Evolutionary conservation across 2,113 vertebrate genomes (phyloP).

Genomic region (Athene noctua): DNA sequence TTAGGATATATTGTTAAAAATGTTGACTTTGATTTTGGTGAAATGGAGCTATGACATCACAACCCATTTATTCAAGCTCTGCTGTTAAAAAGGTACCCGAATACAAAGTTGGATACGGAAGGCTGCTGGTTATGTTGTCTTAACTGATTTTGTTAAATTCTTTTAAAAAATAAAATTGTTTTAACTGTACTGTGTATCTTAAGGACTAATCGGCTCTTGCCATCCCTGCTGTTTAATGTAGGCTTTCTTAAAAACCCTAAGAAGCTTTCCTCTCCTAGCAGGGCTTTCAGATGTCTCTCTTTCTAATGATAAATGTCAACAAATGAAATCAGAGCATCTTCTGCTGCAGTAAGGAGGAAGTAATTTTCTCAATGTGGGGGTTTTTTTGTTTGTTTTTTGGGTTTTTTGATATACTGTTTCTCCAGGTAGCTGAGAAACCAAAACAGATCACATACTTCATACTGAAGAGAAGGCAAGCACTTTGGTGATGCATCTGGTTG

Average conservation of each 20-base stretch:
- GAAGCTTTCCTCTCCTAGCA: not conserved
- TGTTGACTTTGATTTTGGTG: not conserved
- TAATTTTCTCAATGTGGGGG: not conserved
- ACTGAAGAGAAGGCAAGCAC: rapidly evolving
- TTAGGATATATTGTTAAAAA: not conserved
- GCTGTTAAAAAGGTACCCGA: not conserved
- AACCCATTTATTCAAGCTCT: not conserved
- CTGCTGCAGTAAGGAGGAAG: not conserved
- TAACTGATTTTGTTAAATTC: not conserved
- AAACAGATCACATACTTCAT: not conserved
- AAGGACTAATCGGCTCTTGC: not conserved
- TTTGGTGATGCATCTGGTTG: not conserved
- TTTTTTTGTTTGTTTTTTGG: too few species aligned
- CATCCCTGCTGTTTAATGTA: not conserved
- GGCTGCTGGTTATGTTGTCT: not conserved
- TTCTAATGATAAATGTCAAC: conserved; percentile 7
- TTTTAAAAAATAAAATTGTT: not conserved
- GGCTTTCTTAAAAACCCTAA: conserved; percentile 18
- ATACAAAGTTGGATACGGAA: not conserved
- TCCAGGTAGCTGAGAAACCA: not conserved
- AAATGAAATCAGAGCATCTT: not conserved
- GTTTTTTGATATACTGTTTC: not conserved
- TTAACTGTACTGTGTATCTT: not conserved
- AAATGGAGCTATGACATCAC: not conserved
- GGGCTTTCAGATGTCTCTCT: not conserved